Percentiles rank a stretch among this genome's conserved stretches.
These are phyloP conservation scores for Branchellion lobata DNA, from an alignment of 2,888 invertebrate species.

Conservation along the genomic window DNA sequence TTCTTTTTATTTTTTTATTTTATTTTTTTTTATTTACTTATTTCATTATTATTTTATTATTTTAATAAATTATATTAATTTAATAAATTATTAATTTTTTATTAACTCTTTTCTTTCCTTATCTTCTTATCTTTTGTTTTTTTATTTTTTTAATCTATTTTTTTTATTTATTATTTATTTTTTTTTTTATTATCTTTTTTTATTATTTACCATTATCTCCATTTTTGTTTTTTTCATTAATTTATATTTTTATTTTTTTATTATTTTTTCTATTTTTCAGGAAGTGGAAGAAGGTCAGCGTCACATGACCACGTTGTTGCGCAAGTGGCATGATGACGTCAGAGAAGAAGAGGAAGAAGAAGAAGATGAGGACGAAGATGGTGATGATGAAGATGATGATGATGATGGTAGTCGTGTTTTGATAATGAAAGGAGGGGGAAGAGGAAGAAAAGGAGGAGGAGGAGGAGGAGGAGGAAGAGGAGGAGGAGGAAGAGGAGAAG, in stretches of 20 bases:
- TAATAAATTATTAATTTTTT: too few species aligned
- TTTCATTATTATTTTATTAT: too few species aligned
- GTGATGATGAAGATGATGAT: slow-evolving; percentile 21
- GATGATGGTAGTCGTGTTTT: background rate
- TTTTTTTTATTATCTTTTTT: slow-evolving; percentile 46
- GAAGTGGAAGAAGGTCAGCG: slow-evolving; percentile 92
- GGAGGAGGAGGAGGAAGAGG: too few species aligned
- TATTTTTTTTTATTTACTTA: too few species aligned
- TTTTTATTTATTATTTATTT: slow-evolving; percentile 57
- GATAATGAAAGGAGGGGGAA: too few species aligned
- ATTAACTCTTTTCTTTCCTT: background rate
- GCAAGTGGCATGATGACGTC: slow-evolving; percentile 95
- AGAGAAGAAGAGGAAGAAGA: slow-evolving; percentile 56
- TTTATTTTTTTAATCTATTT: background rate
- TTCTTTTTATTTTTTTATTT: too few species aligned
- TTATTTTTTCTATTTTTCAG: slow-evolving; percentile 55
- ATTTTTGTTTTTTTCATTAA: background rate
- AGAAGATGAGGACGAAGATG: slow-evolving; percentile 10
- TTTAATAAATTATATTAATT: too few species aligned
- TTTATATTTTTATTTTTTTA: background rate
- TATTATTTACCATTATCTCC: background rate
- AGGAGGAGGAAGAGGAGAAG: too few species aligned
- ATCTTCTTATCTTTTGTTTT: slow-evolving; percentile 57
- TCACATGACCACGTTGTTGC: slow-evolving; percentile 92
- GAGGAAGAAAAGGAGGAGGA: too few species aligned